Base-by-base conservation (phyloP, 1,140 invertebrate species). In the Halyomorpha halys region DNA sequence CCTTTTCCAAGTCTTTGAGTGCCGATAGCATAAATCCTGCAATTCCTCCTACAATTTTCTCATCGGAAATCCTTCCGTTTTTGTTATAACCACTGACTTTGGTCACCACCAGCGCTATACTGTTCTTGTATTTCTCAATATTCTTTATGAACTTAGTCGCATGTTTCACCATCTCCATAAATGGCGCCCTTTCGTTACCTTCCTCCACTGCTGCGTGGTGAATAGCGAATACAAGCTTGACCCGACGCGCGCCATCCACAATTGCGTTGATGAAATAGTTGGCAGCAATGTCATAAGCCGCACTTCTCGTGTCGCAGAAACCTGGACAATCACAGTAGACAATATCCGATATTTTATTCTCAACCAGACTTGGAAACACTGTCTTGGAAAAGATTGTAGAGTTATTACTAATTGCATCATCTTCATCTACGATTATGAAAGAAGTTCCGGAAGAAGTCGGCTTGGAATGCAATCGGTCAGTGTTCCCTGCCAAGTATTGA, bases 291-390 rank as follows among this genome's bases (percentile, higher is more conserved):
- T 56, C 54, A 15, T 56, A 23, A 15, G 16, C 54, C 3, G 15
- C 54, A 16, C 54, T 23, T 56, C 54, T 56, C 3, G 54, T 56
- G 15, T 56, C 54, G 15, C 21, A 6, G 54, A 56, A 56, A 3
- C 54, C 54, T 15, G 54, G 54, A 15, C 54, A 56, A 23, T 56
- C 54, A 30, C 27, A 56, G 19, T n/a, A 56, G 27, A 30, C 4
- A n/a, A 30, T 8, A 30, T 21, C 54, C 2, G 16, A n/a, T 56
- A 4, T 3, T 4, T 8, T 4, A 18, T 56, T 4, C 5, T n/a
- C 54, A n/a, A 30, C 15, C 16, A 56, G 19, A 25, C 19, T 21
- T 3, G 54, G 54, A 23, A 56, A 56, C 2, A 56, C 14, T 30
- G 54, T 56, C 8, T 30, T 15, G 21, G 54, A 56, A 4, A n/a